Conservation (phyloP, 2,888 invertebrate genomes). For the Nemurella pictetii region DNA sequence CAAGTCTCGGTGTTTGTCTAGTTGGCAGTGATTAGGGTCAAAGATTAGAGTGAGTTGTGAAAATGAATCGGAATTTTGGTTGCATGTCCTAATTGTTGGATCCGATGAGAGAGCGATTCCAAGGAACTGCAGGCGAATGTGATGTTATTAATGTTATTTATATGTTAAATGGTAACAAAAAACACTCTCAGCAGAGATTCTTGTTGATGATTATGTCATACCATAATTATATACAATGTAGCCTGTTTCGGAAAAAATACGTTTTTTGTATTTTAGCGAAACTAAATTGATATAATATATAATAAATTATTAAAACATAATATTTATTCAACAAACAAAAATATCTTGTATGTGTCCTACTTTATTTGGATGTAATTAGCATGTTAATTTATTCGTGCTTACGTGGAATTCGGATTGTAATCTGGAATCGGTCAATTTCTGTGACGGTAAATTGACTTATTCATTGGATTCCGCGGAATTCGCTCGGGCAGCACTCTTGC, state of each 20-base stretch:
- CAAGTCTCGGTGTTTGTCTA: too few species aligned
- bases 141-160: not conserved
- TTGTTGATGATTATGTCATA: not conserved
- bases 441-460: not conserved
- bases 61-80: too few species aligned
- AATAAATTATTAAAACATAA: conserved; percentile 38
- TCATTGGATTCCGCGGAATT: not conserved
- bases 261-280: conserved; percentile 34
- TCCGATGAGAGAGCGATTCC: not conserved
- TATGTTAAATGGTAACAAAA: not conserved
- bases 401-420: not conserved
- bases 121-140: not conserved
- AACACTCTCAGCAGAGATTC: not conserved
- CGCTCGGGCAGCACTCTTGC: too few species aligned
- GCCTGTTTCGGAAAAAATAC: conserved; percentile 1
- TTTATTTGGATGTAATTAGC: not conserved
- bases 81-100: not conserved
- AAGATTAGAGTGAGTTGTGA: too few species aligned
- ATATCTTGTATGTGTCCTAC: not conserved
- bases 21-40: too few species aligned
- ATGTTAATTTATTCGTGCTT: not conserved
- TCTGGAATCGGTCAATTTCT: not conserved
- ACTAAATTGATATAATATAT: conserved; percentile 6
- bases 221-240: not conserved
- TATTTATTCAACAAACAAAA: conserved; percentile 31